Evolutionary conservation across 2,797 vertebrate species (phyloP), one percentile per base, ranked within the genome.

Genomic region (Gymnodraco acuticeps): DNA sequence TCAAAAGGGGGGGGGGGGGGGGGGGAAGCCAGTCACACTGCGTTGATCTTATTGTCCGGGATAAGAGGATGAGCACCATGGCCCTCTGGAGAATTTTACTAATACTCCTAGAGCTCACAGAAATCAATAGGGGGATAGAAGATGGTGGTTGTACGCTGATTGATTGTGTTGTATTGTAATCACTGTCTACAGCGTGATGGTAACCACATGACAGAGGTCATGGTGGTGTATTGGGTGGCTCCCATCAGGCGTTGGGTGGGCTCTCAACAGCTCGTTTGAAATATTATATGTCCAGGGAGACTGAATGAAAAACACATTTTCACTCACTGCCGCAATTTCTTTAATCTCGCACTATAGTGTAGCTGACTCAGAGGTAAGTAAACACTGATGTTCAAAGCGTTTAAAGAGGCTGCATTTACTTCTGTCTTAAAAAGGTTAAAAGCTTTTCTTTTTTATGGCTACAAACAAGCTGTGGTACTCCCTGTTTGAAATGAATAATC

Each of bases 21-120:
- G n/a, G n/a, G n/a, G 73, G 74, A 91, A 92, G 77, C 83, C 85
- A 86, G 91, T 91, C 87, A 87, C 87, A 85, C 81, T 78, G 82
- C 86, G 88, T 83, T 88, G 85, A 92, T 93, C 89, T 88, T 88
- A 90, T 91, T 91, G 91, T 92, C 89, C 86, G 64, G 87, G 90
- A 90, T 92, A 90, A 92, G 85, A 91, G 87, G 90, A 91, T 86
- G 88, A 91, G 82, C 77, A 38, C 70, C 73, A 65, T n/a, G 55
- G 86, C 63, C 77, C 88, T 87, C 84, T 75, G 75, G 87, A 85
- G 89, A 90, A 77, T 90, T 85, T 83, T 38, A 82, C 88, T 84
- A 84, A 85, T 81, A 73, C 68, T 80, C 78, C 71, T 78, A 53
- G 73, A 72, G 86, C 85, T 91, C 79, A 31, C 77, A 78, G 69